These are phyloP conservation scores for Hafferia zeledoni DNA, from an alignment of 2,797 vertebrate species.

Conservation along the genomic window DNA sequence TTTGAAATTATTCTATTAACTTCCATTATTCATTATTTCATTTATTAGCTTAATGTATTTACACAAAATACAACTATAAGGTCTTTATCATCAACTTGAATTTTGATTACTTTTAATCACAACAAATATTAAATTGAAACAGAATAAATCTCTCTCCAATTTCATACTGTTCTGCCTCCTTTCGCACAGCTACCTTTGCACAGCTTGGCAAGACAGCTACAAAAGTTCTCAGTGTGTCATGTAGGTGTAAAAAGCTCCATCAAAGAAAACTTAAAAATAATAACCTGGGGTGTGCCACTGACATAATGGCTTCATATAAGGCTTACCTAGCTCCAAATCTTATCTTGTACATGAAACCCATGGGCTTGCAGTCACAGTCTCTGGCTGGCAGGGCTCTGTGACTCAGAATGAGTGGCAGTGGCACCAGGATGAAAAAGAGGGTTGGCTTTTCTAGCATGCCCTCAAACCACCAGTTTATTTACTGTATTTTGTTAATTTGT, in stretches of 20 bases:
- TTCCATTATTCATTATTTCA: background rate
- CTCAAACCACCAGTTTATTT: background rate
- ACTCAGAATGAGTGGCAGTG: background rate
- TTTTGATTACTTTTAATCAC: background rate
- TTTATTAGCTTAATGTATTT: background rate
- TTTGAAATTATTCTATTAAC: background rate
- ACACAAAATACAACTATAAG: background rate
- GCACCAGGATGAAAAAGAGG: background rate
- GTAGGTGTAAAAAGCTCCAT: background rate
- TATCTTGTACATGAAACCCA: background rate
- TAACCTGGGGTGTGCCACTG: background rate
- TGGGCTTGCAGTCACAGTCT: background rate
- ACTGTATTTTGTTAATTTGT: background rate
- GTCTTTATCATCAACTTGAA: background rate
- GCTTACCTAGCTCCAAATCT: background rate
- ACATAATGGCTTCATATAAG: background rate
- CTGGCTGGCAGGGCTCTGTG: background rate
- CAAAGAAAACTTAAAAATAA: slow-evolving; percentile 33
- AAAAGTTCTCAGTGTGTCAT: background rate
- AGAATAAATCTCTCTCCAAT: background rate
- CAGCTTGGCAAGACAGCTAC: background rate
- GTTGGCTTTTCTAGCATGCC: background rate
- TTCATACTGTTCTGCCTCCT: background rate
- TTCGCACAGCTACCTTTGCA: background rate
- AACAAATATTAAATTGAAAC: background rate